These are phyloP conservation scores for Oryzias celebensis DNA, from an alignment of 2,113 vertebrate species.

Conservation along the genomic window DNA sequence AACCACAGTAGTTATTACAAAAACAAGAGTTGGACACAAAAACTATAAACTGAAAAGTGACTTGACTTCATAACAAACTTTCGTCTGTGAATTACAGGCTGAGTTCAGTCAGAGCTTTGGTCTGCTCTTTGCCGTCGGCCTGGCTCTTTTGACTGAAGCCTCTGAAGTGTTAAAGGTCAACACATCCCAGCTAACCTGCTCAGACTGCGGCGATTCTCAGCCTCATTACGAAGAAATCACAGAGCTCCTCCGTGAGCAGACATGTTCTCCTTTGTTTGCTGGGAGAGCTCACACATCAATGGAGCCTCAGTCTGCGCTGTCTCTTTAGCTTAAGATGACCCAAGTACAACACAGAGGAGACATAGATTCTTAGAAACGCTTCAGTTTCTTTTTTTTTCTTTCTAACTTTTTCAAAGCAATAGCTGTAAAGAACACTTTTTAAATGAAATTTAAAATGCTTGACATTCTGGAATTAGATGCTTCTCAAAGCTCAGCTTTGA, in stretches of 20 bases:
- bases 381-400: constrained; percentile 4
- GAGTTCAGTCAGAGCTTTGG: not conserved
- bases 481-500: too few relatives aligned
- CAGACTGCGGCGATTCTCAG: constrained; percentile 26
- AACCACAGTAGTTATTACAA: too few relatives aligned
- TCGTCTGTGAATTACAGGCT: constrained; percentile 15
- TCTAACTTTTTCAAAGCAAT: too few relatives aligned
- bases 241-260: constrained; percentile 32
- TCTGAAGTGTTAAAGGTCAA: constrained; percentile 50
- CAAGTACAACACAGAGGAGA: constrained; percentile 33
- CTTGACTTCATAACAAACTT: not conserved
- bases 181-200: constrained; percentile 30
- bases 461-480: too few relatives aligned
- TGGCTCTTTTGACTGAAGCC: constrained; percentile 45
- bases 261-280: constrained; percentile 55
- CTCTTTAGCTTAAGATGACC: constrained; percentile 38
- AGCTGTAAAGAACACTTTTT: too few relatives aligned
- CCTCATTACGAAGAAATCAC: constrained; percentile 60
- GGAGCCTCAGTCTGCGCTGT: constrained; percentile 24
- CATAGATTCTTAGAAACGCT: constrained; percentile 16
- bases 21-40: too few relatives aligned
- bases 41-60: too few relatives aligned
- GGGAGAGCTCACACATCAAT: constrained; percentile 27
- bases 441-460: too few relatives aligned
- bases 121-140: constrained; percentile 42